Conservation (phyloP, 2,797 vertebrate species). For the Sus cebifrons region DNA sequence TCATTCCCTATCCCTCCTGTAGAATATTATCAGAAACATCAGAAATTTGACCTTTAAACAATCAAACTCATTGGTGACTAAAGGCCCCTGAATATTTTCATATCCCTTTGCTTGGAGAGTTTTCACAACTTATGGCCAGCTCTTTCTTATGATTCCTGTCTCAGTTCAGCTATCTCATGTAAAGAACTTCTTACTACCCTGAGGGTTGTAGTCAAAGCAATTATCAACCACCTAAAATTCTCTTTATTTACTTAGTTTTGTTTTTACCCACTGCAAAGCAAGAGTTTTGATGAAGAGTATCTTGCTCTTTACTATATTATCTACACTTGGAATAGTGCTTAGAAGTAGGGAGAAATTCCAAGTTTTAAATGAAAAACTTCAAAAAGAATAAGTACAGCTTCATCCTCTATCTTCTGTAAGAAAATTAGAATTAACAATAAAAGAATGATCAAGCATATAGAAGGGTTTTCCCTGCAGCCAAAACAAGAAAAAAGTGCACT, state of each 20-base stretch:
- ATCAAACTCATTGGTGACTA: neutral
- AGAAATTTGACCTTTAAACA: constrained; percentile 1
- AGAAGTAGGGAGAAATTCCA: neutral
- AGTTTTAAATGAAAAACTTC: neutral
- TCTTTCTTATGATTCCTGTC: neutral
- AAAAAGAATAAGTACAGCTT: neutral
- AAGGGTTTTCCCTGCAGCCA: neutral
- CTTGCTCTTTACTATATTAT: neutral
- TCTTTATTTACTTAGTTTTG: neutral
- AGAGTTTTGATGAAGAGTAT: neutral
- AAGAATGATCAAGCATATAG: neutral
- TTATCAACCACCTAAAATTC: neutral
- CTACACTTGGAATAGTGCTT: neutral
- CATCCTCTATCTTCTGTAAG: neutral
- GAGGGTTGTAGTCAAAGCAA: neutral
- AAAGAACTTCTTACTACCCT: neutral
- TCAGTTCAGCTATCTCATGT: neutral
- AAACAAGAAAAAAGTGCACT: neutral
- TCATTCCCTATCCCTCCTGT: neutral
- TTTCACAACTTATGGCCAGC: neutral
- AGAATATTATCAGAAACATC: neutral
- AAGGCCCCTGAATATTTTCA: neutral
- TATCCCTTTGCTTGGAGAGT: neutral
- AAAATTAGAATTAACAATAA: constrained; percentile 20
- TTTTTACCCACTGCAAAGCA: neutral